phyloP scores from a whole-genome alignment of 2,797 vertebrate species.

The Myotis pilosus region DNA sequence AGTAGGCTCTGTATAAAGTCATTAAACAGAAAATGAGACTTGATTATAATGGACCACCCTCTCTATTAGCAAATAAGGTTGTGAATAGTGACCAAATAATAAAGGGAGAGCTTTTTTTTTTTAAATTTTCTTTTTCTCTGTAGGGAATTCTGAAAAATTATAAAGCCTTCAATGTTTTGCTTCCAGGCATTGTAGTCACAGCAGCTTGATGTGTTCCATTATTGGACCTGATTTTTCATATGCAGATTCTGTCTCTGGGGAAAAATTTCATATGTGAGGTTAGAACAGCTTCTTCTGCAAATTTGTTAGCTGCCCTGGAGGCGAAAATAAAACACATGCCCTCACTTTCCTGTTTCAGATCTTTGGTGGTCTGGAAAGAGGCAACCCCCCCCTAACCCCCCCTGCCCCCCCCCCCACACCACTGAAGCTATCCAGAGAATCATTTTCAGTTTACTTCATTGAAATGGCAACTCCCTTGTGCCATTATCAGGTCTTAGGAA shows the following conservation, averaged over 20 bases:
- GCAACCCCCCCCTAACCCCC: too few species aligned
- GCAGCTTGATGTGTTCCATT: constrained; percentile 75
- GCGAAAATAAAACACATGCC: constrained; percentile 72
- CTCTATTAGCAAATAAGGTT: constrained; percentile 55
- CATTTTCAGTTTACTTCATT: constrained; percentile 52
- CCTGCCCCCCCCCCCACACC: too few species aligned
- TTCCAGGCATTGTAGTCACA: constrained; percentile 71
- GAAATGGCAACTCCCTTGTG: constrained; percentile 32
- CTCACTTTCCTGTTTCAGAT: constrained; percentile 69
- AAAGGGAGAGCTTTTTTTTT: neutral
- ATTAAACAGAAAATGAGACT: constrained; percentile 22
- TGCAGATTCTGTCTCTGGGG: constrained; percentile 77
- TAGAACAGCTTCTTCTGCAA: constrained; percentile 72
- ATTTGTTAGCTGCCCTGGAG: constrained; percentile 73
- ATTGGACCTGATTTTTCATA: constrained; percentile 76
- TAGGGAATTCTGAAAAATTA: constrained; percentile 63
- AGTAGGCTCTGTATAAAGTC: constrained; percentile 29
- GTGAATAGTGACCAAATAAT: constrained; percentile 63
- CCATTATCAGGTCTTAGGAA: neutral
- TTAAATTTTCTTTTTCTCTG: neutral
- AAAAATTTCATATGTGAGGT: constrained; percentile 74
- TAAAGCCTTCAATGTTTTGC: constrained; percentile 69
- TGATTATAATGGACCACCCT: constrained; percentile 10
- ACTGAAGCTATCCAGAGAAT: constrained; percentile 32
- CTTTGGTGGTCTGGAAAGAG: constrained; percentile 50